Base-by-base conservation (phyloP, 2,797 vertebrate species). In the Enteromius thamalakanensis region DNA sequence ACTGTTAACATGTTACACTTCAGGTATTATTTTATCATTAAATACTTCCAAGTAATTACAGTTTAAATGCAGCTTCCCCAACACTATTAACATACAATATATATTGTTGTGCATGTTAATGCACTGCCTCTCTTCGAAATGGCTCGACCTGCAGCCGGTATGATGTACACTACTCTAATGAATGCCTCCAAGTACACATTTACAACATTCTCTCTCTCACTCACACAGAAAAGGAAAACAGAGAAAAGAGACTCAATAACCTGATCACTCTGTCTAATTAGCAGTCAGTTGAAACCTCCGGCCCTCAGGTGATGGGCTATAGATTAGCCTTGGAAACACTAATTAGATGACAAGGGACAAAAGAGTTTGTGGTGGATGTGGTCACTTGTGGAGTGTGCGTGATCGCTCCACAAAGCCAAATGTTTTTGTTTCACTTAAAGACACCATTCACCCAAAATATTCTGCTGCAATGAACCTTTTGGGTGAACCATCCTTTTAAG, bases 241-340 rank as follows among this genome's bases (percentile, higher is more conserved):
- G 12, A 62, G 26, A 62, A 79, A 51, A 78, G 74, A 82, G 75
- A 84, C 62, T 76, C 72, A 23, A 75, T 51, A 75, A 51, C 23
- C n/a, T 53, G 60, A 76, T 65, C 34, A 9, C 6, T 51, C 26
- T 4, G 10, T 42, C 72, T n/a, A 82, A 76, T 68, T 72, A 85
- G 55, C 42, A 60, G 65, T 40, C 65, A 64, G 42, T 49, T 77
- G 37, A 85, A 81, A 64, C 65, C 32, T 62, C 23, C n/a, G 53
- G 51, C 40, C 80, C 76, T 83, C 45, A 74, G 82, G 68, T 72
- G 68, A 19, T 65, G 17, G 40, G 55, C 58, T 83, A 80, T 68
- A 74, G 80, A 82, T 79, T 79, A 74, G 51, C 69, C 45, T 60
- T 37, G 79, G 71, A 81, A 81, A 40, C 79, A 69, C 79, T 81